Conservation (phyloP, 2,888 invertebrate genomes). For the Junonia oenone region DNA sequence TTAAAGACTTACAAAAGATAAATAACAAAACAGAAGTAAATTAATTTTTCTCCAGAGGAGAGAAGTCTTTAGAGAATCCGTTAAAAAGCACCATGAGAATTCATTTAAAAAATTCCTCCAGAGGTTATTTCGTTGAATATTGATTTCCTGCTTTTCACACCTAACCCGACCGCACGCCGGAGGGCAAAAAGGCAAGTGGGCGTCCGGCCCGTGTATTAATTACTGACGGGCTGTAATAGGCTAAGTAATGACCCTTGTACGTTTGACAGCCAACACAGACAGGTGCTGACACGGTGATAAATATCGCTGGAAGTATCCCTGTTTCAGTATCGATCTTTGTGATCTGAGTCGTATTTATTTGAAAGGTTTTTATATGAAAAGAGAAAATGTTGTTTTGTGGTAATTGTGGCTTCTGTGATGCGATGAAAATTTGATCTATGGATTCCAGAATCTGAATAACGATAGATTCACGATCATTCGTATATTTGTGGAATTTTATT, state of each 20-base stretch:
- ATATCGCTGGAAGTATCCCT: constrained; percentile 28
- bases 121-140: constrained; percentile 18
- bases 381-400: too few species aligned
- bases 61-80: too few species aligned
- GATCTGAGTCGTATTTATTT: background rate
- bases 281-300: constrained; percentile 45
- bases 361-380: too few species aligned
- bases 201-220: constrained; percentile 56
- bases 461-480: too few species aligned
- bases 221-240: constrained; percentile 57
- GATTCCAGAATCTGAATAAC: too few species aligned
- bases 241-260: constrained; percentile 79
- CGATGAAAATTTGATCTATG: too few species aligned
- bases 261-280: constrained; percentile 64
- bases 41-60: too few species aligned
- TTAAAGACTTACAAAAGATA: too few species aligned
- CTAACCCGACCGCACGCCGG: constrained; percentile 28
- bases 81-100: background rate
- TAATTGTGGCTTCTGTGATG: too few species aligned
- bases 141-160: constrained; percentile 26
- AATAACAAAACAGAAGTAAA: too few species aligned
- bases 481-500: too few species aligned
- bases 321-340: constrained; percentile 2
- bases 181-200: constrained; percentile 42
- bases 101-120: background rate